Base-by-base conservation (phyloP, 2,113 vertebrate species). In the Tetrao urogallus region DNA sequence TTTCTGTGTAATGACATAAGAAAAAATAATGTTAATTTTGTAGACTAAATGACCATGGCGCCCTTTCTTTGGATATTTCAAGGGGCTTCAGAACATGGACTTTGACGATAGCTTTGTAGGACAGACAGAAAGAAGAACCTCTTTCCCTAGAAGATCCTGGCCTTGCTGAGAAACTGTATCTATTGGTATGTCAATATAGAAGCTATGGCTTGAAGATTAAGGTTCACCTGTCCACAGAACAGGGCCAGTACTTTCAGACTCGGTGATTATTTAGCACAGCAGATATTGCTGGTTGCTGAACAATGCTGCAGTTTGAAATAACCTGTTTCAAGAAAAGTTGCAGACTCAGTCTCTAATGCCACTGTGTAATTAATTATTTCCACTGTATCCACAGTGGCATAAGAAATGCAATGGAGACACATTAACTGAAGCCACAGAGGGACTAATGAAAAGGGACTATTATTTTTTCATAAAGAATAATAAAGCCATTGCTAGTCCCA, bases 381-480 rank as follows among this genome's bases (percentile, higher is more conserved):
- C 61, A 88, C 45, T 87, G 89, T 87, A 85, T 61, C 75, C 81
- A 63, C 82, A 81, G 40, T 43, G 60, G 34, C 43, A 16, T 64
- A 85, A 85, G 40, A 85, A 92, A 89, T 73, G 86, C 77, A 70
- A 42, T 2, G 11, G 67, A 87, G 71, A 84, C 66, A 74, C 48
- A 78, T 90, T 89, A 84, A 91, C 63, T 66, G 47, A 83, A 93
- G 52, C 30, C 81, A 79, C 58, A 61, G 88, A 90, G 61, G 43
- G 43, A 17, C 40, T 93, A 89, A 81, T 90, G 90, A 81, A 91
- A 90, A 75, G 21, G 36, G 40, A 65, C 61, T 86, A 54, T 83
- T 89, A 86, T 71, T 88, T 73, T 81, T 91, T 84, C 85, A 72
- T 58, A 86, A 78, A 84, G 52, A 95, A 82, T 82, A 95, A 90